phyloP scores from a whole-genome alignment of 2,797 vertebrate species.

The Sternarchorhynchus goeldii region DNA sequence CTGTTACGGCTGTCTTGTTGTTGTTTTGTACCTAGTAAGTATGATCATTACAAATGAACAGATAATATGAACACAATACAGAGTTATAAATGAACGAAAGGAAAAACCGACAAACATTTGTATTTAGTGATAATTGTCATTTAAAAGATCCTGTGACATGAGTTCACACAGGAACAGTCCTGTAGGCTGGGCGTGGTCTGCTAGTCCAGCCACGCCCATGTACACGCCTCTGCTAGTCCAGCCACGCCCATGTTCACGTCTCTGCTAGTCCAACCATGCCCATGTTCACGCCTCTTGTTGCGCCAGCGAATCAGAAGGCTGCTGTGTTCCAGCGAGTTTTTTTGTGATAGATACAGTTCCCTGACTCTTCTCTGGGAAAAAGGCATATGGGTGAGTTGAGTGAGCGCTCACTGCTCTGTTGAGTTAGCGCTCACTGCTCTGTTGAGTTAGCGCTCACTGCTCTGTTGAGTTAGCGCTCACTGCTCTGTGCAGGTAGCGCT shows the following conservation, averaged over 20 bases:
- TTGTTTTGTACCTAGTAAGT: conserved; percentile 65
- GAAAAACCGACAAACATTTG: conserved; percentile 55
- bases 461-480: conserved; percentile 18
- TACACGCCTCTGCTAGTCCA: conserved; percentile 61
- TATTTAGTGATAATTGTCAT: conserved; percentile 45
- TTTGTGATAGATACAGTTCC: conserved; percentile 4
- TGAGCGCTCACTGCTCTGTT: not conserved
- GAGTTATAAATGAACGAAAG: conserved; percentile 60
- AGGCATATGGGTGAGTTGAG: conserved; percentile 81
- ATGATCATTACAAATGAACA: conserved; percentile 59
- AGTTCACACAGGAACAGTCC: conserved; percentile 53
- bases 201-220: conserved; percentile 40
- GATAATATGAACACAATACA: conserved; percentile 22
- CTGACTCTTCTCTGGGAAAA: conserved; percentile 55
- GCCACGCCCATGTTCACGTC: conserved; percentile 52
- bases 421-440: conserved; percentile 13
- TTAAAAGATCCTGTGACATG: conserved; percentile 45
- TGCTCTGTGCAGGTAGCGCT: not conserved
- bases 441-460: conserved; percentile 18
- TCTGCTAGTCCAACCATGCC: conserved; percentile 64
- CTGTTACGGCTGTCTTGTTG: conserved; percentile 32
- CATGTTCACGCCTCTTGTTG: conserved; percentile 44
- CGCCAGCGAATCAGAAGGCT: conserved; percentile 12
- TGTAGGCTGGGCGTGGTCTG: conserved; percentile 63
- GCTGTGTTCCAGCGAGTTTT: conserved; percentile 36